Base-by-base conservation (phyloP, 2,113 vertebrate genomes). In the Cyrtonyx montezumae region DNA sequence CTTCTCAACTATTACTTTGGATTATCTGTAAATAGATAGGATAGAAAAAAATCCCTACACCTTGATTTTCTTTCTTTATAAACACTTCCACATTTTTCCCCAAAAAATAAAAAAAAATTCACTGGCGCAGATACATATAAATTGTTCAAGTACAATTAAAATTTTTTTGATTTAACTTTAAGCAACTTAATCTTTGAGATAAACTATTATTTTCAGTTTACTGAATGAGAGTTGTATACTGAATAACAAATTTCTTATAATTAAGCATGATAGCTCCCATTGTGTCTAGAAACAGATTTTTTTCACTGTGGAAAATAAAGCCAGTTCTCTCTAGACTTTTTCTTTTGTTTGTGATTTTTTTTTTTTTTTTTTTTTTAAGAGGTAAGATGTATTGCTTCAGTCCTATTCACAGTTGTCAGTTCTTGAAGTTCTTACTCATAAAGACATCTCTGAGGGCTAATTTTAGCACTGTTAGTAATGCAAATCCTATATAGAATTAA, bases 41-140 rank as follows among this genome's bases (percentile, higher is more conserved):
- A 40, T 2, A 71, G 2, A 5, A 51, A 62, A 62, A 62, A 18
- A 21, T 17, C 1, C 2, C 13, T 36, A 16, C 7, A 5, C 1
- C 18, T 43, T 11, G 23, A 3, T 84, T 66, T 83, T 61, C 1
- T 53, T 82, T 61, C 25, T 59, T 67, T 30, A 8, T 22, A 70
- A 80, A 63, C 5, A 16, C 14, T 68, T 87, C 0, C 18, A 22
- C 3, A 30, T 49, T 84, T 88, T 81, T 48, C 56, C 61, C 7
- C 67, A 59, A 37, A 11, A n/a, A n/a, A n/a, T n/a, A n/a, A n/a
- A n/a, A n/a, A n/a, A n/a, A n/a, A n/a, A n/a, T n/a, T n/a, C n/a
- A n/a, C 56, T 20, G 18, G 8, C 45, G 65, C 7, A 14, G 26
- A 42, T 45, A 2, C 9, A 26, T 8, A 17, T 16, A 9, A 34